Evolutionary conservation across 35 echinoderm and acorn worm genomes (phyloP).

Genomic region (Apostichopus japonicus): DNA sequence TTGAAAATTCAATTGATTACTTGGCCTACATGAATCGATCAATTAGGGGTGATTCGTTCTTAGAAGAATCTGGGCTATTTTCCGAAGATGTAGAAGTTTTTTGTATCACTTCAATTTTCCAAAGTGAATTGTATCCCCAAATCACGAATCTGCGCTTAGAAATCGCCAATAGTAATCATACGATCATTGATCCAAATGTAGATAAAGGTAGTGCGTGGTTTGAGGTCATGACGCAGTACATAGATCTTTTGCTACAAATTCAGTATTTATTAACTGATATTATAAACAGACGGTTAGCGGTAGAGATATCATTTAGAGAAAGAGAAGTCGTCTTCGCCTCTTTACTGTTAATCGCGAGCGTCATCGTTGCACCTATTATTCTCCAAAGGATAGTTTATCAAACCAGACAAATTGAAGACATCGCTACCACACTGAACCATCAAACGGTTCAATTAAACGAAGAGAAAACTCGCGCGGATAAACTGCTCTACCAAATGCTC

Average conservation of each 20-base stretch:
- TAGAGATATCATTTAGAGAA: background rate
- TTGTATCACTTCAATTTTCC: background rate
- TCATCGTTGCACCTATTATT: slow-evolving; percentile 47
- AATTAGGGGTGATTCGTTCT: slow-evolving; percentile 14
- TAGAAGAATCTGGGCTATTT: slow-evolving; percentile 48
- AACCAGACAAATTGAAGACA: slow-evolving; percentile 56
- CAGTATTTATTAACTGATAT: slow-evolving; percentile 34
- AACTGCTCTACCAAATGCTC: slow-evolving; percentile 71
- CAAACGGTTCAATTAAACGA: slow-evolving; percentile 59
- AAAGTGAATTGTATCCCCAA: slow-evolving; percentile 1
- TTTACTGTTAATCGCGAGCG: background rate
- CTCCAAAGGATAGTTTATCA: slow-evolving; percentile 52
- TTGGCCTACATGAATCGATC: slow-evolving; percentile 66
- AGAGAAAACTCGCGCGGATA: slow-evolving; percentile 54
- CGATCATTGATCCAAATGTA: background rate
- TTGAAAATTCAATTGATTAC: slow-evolving; percentile 32
- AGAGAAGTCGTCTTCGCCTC: slow-evolving; percentile 15
- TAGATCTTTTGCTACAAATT: slow-evolving; percentile 52
- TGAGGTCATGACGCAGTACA: slow-evolving; percentile 57
- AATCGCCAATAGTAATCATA: slow-evolving; percentile 47
- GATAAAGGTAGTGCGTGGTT: slow-evolving; percentile 60
- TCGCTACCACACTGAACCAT: slow-evolving; percentile 9
- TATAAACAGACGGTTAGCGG: slow-evolving; percentile 58
- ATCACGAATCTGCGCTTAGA: slow-evolving; percentile 27
- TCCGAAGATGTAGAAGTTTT: slow-evolving; percentile 22